Percentiles rank a stretch among this genome's conserved stretches.
These are phyloP conservation scores for Chionoecetes opilio DNA, from an alignment of 1,140 invertebrate genomes.

Conservation along the genomic window DNA sequence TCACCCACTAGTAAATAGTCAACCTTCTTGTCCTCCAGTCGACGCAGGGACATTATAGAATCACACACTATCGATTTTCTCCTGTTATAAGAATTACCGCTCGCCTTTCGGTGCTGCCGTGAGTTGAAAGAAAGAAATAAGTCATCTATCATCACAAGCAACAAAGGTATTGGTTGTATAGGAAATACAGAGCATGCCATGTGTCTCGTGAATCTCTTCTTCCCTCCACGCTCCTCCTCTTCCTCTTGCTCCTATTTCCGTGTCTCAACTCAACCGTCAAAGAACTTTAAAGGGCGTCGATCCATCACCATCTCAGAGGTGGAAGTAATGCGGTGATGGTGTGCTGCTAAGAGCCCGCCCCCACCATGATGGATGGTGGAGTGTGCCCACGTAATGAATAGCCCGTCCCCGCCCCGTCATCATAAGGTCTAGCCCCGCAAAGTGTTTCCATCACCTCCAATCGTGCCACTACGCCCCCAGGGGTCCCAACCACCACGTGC, in stretches of 20 bases:
- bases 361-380: constrained; percentile 16
- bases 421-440: neutral
- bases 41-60: constrained; percentile 23
- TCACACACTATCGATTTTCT: constrained; percentile 36
- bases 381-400: neutral
- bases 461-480: neutral
- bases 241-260: constrained; percentile 33
- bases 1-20: too few relatives aligned
- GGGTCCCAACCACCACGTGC: constrained; percentile 18
- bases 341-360: constrained; percentile 13
- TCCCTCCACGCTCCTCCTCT: neutral
- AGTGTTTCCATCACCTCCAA: constrained; percentile 31
- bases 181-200: neutral
- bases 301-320: constrained; percentile 38
- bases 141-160: neutral
- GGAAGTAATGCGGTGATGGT: constrained; percentile 18
- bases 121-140: neutral
- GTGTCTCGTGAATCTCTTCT: neutral
- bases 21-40: neutral
- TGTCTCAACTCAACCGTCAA: constrained; percentile 8
- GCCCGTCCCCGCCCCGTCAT: neutral
- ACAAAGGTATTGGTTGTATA: neutral
- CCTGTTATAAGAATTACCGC: neutral
- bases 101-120: neutral
- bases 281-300: neutral